Evolutionary conservation across 2,888 invertebrate genomes (phyloP).

Genomic region (Drosophila melanosoma): DNA sequence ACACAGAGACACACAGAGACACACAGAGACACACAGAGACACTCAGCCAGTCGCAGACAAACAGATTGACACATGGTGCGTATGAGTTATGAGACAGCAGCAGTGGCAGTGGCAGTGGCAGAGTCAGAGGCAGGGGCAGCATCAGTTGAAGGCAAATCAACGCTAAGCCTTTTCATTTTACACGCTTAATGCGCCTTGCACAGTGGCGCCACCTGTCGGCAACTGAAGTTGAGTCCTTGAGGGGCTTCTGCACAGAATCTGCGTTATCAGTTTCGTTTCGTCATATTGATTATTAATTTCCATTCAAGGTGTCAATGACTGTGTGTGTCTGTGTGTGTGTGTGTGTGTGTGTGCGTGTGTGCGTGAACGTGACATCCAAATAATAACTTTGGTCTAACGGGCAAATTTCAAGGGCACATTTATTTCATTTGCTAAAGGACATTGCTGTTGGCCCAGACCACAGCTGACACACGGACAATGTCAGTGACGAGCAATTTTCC

Average conservation of each 20-base stretch:
- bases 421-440: constrained; percentile 48
- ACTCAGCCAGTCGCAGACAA: constrained; percentile 9
- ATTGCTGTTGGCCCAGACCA: constrained; percentile 18
- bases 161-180: constrained; percentile 40
- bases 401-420: constrained; percentile 65
- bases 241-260: constrained; percentile 40
- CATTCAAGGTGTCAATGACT: constrained; percentile 20
- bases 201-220: constrained; percentile 41
- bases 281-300: constrained; percentile 76
- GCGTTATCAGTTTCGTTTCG: constrained; percentile 13
- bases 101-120: background rate
- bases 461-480: constrained; percentile 35
- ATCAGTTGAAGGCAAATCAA: constrained; percentile 41
- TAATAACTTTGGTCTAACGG: constrained; percentile 15
- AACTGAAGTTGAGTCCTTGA: constrained; percentile 43
- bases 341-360: background rate
- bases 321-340: background rate
- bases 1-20: constrained; percentile 21
- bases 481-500: constrained; percentile 38
- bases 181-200: constrained; percentile 16
- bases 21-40: constrained; percentile 4
- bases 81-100: constrained; percentile 54
- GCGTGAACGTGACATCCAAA: constrained; percentile 34
- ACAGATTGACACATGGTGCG: constrained; percentile 38
- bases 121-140: background rate